Percentiles rank a stretch among this genome's conserved stretches.
These are phyloP conservation scores for Pomatostomus ruficeps DNA, from an alignment of 2,113 vertebrate species.

Conservation along the genomic window DNA sequence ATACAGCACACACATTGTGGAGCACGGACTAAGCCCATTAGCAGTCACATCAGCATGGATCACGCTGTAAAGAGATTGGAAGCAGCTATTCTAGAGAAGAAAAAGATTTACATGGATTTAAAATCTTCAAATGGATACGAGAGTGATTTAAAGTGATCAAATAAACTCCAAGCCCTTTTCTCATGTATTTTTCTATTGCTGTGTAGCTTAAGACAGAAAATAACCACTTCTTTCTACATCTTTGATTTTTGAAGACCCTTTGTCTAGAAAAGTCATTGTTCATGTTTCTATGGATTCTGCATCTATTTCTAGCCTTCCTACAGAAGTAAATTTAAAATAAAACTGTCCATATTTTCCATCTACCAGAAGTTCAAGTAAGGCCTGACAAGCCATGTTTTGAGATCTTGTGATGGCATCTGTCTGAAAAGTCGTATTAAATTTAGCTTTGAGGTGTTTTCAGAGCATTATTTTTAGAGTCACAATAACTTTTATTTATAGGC, in stretches of 20 bases:
- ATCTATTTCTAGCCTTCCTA: neutral
- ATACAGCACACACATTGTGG: neutral
- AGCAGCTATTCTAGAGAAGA: neutral
- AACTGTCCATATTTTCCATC: neutral
- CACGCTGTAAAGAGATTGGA: neutral
- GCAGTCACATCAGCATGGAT: conserved; percentile 1
- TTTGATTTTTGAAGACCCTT: neutral
- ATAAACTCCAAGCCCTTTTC: neutral
- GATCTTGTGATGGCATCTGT: neutral
- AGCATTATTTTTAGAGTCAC: conserved; percentile 18
- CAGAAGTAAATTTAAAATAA: neutral
- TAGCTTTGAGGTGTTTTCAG: neutral
- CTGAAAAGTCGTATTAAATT: neutral
- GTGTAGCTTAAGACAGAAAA: neutral
- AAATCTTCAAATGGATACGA: neutral
- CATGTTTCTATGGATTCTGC: neutral
- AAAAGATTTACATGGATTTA: neutral
- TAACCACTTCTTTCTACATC: neutral
- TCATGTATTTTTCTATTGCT: neutral
- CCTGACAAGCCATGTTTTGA: neutral
- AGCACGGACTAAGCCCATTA: conserved; percentile 22
- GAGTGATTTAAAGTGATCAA: neutral
- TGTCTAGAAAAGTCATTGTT: neutral
- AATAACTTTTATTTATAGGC: neutral
- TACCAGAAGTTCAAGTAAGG: neutral